Percentiles rank a stretch among this genome's conserved stretches.
Evolutionary conservation across 92 coral and sea anemone species (phyloP).

Genomic region (Ricordea florida): DNA sequence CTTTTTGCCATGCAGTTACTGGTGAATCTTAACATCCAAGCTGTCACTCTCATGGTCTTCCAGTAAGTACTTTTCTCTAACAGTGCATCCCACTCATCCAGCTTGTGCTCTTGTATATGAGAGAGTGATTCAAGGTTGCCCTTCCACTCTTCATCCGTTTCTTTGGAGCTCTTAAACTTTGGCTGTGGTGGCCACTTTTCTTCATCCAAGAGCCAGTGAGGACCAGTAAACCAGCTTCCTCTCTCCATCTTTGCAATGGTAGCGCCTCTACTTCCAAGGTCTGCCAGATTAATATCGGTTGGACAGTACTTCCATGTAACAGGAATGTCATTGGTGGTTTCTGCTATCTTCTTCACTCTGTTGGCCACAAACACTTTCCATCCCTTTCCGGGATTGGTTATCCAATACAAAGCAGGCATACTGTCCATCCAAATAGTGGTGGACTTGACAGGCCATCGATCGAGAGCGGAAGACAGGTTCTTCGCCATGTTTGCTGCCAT

Average conservation of each 20-base stretch:
- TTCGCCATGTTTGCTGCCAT: too few species aligned
- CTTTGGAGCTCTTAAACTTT: slow-evolving; percentile 18
- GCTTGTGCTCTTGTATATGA: slow-evolving; percentile 4
- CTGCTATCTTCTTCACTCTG: slow-evolving; percentile 58
- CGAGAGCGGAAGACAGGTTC: too few species aligned
- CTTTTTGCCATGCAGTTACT: slow-evolving; percentile 27
- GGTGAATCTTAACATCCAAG: slow-evolving; percentile 51
- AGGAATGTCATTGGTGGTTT: slow-evolving; percentile 20
- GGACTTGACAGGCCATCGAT: too few species aligned
- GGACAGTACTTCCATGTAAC: slow-evolving; percentile 69
- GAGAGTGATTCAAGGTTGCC: neutral
- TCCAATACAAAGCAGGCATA: too few species aligned
- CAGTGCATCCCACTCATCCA: slow-evolving; percentile 44
- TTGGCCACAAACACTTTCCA: slow-evolving; percentile 60
- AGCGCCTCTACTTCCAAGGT: slow-evolving; percentile 64
- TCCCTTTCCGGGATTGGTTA: slow-evolving; percentile 45
- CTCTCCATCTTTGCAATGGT: slow-evolving; percentile 52
- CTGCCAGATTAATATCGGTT: slow-evolving; percentile 61
- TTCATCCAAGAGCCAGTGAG: slow-evolving; percentile 52
- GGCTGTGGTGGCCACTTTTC: slow-evolving; percentile 69
- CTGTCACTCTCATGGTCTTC: slow-evolving; percentile 43
- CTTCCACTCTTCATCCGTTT: slow-evolving; percentile 13
- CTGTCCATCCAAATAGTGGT: too few species aligned
- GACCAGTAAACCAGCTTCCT: slow-evolving; percentile 59
- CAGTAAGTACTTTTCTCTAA: slow-evolving; percentile 31